Percentiles rank a stretch among this genome's conserved stretches.
These are phyloP conservation scores for Trididemnum clinides DNA, from an alignment of 23 tunicate species.

Conservation along the genomic window DNA sequence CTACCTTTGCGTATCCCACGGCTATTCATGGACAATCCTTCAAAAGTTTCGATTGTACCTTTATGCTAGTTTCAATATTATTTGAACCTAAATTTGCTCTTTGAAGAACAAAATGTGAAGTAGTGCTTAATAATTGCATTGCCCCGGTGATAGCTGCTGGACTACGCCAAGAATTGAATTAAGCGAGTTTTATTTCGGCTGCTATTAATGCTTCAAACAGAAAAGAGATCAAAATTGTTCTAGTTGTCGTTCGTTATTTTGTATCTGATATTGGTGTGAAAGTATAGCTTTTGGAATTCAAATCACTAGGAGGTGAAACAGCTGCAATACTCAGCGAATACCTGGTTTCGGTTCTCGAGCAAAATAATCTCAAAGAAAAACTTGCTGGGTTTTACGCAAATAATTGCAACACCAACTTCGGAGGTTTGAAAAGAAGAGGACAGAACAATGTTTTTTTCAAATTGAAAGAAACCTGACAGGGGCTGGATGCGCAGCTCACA, in stretches of 20 bases:
- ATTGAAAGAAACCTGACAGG: slow-evolving; percentile 45
- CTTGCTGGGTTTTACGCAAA: slow-evolving; percentile 66
- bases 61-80: slow-evolving; percentile 66
- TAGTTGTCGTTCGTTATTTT: slow-evolving; percentile 49
- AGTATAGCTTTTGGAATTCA: slow-evolving; percentile 28
- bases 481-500: slow-evolving; percentile 60
- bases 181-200: slow-evolving; percentile 46
- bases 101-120: slow-evolving; percentile 67
- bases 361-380: slow-evolving; percentile 61
- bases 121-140: slow-evolving; percentile 57
- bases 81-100: slow-evolving; percentile 71
- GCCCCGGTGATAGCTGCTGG: slow-evolving; percentile 73
- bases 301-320: slow-evolving; percentile 44
- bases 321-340: too few relatives aligned
- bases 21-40: slow-evolving; percentile 69
- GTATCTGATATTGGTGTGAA: slow-evolving; percentile 57
- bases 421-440: slow-evolving; percentile 68
- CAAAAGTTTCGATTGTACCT: slow-evolving; percentile 68
- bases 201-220: slow-evolving; percentile 72
- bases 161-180: slow-evolving; percentile 51
- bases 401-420: slow-evolving; percentile 70
- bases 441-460: slow-evolving; percentile 68
- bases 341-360: slow-evolving; percentile 47
- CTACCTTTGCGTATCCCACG: slow-evolving; percentile 47
- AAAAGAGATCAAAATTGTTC: slow-evolving; percentile 58